Evolutionary conservation across 2,797 vertebrate genomes (phyloP).

Genomic region (Parambassis ranga): DNA sequence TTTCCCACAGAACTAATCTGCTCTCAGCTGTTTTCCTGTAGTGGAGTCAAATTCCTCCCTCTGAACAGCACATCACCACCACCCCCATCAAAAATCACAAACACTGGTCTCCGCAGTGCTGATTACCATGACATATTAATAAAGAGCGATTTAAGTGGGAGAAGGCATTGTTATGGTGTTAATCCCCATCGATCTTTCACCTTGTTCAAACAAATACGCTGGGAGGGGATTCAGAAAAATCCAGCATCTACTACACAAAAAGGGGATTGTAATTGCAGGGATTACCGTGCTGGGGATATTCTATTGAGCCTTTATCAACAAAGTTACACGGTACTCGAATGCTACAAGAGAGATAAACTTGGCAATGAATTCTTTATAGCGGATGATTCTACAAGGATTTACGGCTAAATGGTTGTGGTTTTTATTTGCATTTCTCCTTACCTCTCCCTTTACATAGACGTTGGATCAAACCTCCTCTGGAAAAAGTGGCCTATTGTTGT

Average conservation of each 20-base stretch:
- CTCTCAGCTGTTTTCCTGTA: slow-evolving; percentile 79
- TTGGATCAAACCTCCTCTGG: slow-evolving; percentile 30
- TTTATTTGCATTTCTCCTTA: slow-evolving; percentile 54
- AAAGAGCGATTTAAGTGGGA: slow-evolving; percentile 62
- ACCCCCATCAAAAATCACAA: slow-evolving; percentile 54
- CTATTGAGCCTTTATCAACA: slow-evolving; percentile 74
- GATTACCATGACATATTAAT: slow-evolving; percentile 74
- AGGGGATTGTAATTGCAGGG: slow-evolving; percentile 73
- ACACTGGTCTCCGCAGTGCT: slow-evolving; percentile 47
- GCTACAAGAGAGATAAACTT: slow-evolving; percentile 52
- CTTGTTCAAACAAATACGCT: slow-evolving; percentile 62
- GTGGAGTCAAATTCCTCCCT: slow-evolving; percentile 75
- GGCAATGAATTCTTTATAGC: slow-evolving; percentile 57
- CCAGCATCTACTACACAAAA: slow-evolving; percentile 65
- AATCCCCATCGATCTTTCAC: slow-evolving; percentile 79
- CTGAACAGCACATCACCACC: slow-evolving; percentile 16
- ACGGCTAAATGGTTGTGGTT: slow-evolving; percentile 28
- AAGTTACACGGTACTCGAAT: slow-evolving; percentile 64
- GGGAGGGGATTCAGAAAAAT: slow-evolving; percentile 54
- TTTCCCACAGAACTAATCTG: slow-evolving; percentile 83
- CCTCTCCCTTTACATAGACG: slow-evolving; percentile 28
- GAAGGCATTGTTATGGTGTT: slow-evolving; percentile 62
- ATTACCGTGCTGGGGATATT: slow-evolving; percentile 73
- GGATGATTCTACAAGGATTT: slow-evolving; percentile 55
- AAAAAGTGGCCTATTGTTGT: slow-evolving; percentile 55